phyloP scores from a whole-genome alignment of 2,888 invertebrate genomes.

The Andrena praecox region DNA sequence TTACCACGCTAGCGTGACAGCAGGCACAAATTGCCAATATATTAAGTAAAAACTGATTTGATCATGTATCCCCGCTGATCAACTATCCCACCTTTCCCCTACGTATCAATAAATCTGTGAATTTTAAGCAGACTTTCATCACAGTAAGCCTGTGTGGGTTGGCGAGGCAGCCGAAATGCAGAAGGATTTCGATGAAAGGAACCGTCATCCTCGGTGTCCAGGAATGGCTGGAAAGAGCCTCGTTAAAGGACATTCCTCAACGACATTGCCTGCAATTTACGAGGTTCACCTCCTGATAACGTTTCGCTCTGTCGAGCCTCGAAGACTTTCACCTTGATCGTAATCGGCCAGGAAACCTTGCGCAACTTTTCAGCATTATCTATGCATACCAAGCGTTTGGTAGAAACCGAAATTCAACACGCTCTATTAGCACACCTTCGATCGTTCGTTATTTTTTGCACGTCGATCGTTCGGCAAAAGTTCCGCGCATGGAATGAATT shows the following conservation, averaged over 20 bases:
- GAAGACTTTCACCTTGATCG: slow-evolving; percentile 74
- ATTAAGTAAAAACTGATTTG: too few relatives aligned
- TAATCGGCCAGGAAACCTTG: slow-evolving; percentile 68
- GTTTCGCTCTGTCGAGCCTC: slow-evolving; percentile 68
- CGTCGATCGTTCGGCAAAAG: slow-evolving; percentile 43
- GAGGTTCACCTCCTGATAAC: slow-evolving; percentile 64
- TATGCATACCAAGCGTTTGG: slow-evolving; percentile 62
- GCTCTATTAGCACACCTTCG: slow-evolving; percentile 38
- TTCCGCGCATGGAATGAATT: slow-evolving; percentile 28
- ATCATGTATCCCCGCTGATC: too few relatives aligned
- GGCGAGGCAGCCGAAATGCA: too few relatives aligned
- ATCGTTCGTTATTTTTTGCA: slow-evolving; percentile 37
- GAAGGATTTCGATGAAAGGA: slow-evolving; percentile 9
- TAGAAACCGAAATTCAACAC: slow-evolving; percentile 57
- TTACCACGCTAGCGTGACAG: too few relatives aligned
- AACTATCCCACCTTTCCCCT: too few relatives aligned
- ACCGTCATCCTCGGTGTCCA: slow-evolving; percentile 42
- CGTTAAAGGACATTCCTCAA: slow-evolving; percentile 68
- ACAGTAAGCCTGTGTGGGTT: too few relatives aligned
- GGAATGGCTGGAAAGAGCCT: slow-evolving; percentile 31
- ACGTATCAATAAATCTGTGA: too few relatives aligned
- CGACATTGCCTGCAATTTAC: slow-evolving; percentile 60
- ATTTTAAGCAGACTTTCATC: too few relatives aligned
- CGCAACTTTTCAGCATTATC: slow-evolving; percentile 69
- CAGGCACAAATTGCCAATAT: too few relatives aligned